A percentile compares a stretch with the other conserved stretches of the same genome.
These are phyloP conservation scores for Catostylus mosaicus DNA, from an alignment of 30 jellyfish, hydroid and myxozoan genomes.

Conservation along the genomic window DNA sequence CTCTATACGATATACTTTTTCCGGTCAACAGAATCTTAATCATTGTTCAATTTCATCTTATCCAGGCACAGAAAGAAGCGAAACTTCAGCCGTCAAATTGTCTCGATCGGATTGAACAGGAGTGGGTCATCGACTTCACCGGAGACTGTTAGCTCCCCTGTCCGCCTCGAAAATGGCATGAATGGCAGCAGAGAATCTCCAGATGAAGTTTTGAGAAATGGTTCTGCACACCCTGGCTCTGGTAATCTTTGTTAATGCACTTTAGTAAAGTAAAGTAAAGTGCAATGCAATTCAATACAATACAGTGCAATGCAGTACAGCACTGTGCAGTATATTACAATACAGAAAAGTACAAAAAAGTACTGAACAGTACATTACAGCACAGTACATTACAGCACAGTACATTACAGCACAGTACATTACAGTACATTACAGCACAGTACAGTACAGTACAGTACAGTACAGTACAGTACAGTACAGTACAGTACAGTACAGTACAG, in stretches of 20 bases:
- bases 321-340: background rate
- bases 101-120: conserved; percentile 55
- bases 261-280: no score
- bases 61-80: conserved; percentile 52
- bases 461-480: no score
- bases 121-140: conserved; percentile 72
- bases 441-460: no score
- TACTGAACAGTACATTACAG: background rate
- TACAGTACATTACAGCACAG: no score
- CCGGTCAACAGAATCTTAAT: no score
- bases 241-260: conserved; percentile 23
- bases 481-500: no score
- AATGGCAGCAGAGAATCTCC: conserved; percentile 69
- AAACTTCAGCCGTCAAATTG: conserved; percentile 20
- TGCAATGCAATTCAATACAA: background rate
- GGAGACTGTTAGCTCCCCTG: conserved; percentile 41
- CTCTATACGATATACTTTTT: background rate
- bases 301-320: background rate
- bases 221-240: conserved; percentile 27
- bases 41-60: no score
- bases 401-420: no score
- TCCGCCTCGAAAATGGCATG: conserved; percentile 65
- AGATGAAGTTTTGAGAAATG: conserved; percentile 53
- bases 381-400: no score
- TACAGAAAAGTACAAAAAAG: no score